Base-by-base conservation (phyloP, 1,140 invertebrate genomes). In the Bilobella aurantiaca region DNA sequence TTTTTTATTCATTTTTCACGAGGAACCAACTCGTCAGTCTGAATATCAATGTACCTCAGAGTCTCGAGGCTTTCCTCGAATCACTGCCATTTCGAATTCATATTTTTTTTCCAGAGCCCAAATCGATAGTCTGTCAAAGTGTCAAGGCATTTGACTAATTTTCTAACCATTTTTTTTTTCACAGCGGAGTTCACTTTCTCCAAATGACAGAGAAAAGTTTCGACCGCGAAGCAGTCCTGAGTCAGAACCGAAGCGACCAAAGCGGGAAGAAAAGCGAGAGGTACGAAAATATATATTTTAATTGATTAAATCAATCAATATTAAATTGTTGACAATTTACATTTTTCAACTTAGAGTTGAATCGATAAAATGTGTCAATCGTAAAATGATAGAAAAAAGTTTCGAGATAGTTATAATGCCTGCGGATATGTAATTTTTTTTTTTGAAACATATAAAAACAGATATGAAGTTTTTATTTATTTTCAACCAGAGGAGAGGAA, bases 121-220 rank as follows among this genome's bases (percentile, higher is more conserved):
- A 42, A 42, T 12, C 18, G 34, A 12, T 18, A 42, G 8, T 8
- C 8, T 12, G 18, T 42, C 34, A 8, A 12, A 53, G 8, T 53
- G 12, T 5, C 8, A 16, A 53, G 5, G 23, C 14, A 5, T 53
- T 53, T 3, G 63, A 53, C 64, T 71, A 30, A 65, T 65, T 63
- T 68, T 65, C 68, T 21, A n/a, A n/a, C n/a, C 29, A 18, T 66
- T 69, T 58, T 21, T 46, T 62, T 30, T 49, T 64, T 62, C 58
- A 47, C 63, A 72, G 70, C 65, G 70, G 42, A 72, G 66, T 47
- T 72, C 70, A 28, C 64, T 72, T 34, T 72, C 70, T 37, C 70
- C 70, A 47, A 69, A 63, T 64, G 70, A 72, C 61, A 65, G 70
- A 63, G 70, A 72, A 58, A 72, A 69, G 64, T 69, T 72, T 65